Percentiles rank a stretch among this genome's conserved stretches.
phyloP scores from a whole-genome alignment of 2,113 vertebrate genomes.

The cattle (Bos taurus) region DNA sequence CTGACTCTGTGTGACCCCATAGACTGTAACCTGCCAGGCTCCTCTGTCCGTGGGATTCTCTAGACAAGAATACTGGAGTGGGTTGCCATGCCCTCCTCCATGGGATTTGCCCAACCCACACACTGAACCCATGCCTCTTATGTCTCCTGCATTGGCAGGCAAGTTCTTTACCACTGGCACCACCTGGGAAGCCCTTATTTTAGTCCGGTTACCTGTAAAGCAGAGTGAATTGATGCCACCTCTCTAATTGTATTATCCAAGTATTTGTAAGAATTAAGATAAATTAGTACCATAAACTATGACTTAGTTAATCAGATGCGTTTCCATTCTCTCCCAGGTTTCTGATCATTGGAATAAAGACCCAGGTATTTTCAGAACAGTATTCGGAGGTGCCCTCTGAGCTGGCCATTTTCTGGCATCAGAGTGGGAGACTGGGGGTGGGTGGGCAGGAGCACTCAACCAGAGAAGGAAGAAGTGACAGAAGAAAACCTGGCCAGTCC shows the following conservation, averaged over 20 bases:
- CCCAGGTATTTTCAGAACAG: background rate
- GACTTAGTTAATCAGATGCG: background rate
- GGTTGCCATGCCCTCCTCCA: background rate
- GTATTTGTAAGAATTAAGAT: background rate
- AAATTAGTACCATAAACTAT: background rate
- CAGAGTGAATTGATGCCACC: background rate
- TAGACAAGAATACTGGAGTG: background rate
- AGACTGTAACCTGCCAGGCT: background rate
- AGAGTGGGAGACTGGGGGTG: fast-evolving
- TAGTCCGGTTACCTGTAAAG: background rate
- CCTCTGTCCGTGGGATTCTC: background rate
- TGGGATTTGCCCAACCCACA: fast-evolving
- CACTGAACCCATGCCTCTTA: background rate
- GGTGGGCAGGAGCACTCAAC: background rate
- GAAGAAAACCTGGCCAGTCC: background rate
- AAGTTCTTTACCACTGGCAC: background rate
- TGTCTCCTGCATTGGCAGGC: background rate
- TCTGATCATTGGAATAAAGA: background rate
- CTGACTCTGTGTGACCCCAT: background rate
- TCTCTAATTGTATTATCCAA: background rate
- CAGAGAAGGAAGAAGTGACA: background rate
- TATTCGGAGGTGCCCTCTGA: background rate
- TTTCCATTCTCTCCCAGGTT: background rate
- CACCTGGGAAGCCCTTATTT: background rate
- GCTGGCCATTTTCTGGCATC: background rate